Evolutionary conservation across 1,140 invertebrate genomes (phyloP).

Genomic region (Megathymus violae): DNA sequence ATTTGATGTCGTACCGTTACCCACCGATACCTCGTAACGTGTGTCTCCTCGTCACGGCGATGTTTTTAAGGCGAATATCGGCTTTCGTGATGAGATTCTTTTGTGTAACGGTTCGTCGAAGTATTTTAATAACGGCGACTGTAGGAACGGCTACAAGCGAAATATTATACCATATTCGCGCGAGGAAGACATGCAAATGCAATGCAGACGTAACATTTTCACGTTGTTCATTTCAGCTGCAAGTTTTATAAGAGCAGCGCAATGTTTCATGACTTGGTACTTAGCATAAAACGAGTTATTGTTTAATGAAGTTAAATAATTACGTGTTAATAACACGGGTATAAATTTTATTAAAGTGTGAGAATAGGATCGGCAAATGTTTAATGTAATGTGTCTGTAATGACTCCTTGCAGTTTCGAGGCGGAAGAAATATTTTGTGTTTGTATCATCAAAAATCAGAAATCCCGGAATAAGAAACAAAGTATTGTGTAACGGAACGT

Average conservation of each 20-base stretch:
- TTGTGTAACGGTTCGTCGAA: background rate
- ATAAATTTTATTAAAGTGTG: too few species aligned
- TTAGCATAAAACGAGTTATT: constrained; percentile 2
- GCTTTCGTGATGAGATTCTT: background rate
- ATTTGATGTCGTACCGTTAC: constrained; percentile 18
- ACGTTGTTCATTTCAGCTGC: constrained; percentile 4
- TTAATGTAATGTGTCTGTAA: too few species aligned
- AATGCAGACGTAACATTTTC: background rate
- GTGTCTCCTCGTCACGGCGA: constrained; percentile 12
- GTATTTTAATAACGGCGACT: background rate
- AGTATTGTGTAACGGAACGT: too few species aligned
- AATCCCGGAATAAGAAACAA: too few species aligned
- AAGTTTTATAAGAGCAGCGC: background rate
- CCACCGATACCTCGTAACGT: constrained; percentile 5
- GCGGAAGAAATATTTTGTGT: too few species aligned
- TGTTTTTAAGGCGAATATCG: constrained; percentile 14
- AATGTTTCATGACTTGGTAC: background rate
- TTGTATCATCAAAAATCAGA: too few species aligned
- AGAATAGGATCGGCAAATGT: too few species aligned
- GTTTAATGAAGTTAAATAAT: background rate
- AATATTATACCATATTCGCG: background rate
- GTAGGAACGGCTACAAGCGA: background rate
- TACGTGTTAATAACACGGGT: too few species aligned
- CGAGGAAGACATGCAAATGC: background rate
- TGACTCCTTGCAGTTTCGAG: too few species aligned